Conservation (phyloP, 2,113 vertebrate genomes). For the Gobio gobio region DNA sequence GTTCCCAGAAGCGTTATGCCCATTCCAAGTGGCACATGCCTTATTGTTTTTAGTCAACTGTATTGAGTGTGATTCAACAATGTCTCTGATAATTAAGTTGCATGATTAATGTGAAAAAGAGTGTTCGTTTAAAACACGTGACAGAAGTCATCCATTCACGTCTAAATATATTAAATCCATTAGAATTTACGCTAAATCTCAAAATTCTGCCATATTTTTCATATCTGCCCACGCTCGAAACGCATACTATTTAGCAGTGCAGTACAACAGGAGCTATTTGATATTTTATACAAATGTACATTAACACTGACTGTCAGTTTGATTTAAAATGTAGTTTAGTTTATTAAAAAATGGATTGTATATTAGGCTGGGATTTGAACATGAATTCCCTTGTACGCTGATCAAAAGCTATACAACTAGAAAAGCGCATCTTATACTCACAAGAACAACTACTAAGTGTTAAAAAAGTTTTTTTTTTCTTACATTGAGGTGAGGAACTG, state of each 20-base stretch:
- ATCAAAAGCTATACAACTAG: not conserved
- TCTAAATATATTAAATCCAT: not conserved
- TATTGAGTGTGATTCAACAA: not conserved
- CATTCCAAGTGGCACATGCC: not conserved
- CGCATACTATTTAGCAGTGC: not conserved
- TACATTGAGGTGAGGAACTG: not conserved
- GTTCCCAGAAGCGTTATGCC: not conserved
- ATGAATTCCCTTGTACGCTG: not conserved
- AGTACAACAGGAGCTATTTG: not conserved
- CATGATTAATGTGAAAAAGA: not conserved
- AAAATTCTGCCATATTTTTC: not conserved
- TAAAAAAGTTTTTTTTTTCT: not conserved
- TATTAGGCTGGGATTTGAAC: not conserved
- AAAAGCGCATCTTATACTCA: not conserved
- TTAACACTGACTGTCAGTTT: not conserved
- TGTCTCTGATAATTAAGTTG: not conserved
- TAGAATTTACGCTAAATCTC: not conserved
- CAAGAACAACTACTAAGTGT: not conserved
- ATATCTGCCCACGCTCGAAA: not conserved
- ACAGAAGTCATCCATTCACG: not conserved
- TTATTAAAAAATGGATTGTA: not conserved
- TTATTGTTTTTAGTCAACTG: not conserved
- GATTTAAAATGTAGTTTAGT: not conserved
- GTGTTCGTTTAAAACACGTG: not conserved
- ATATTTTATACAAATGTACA: not conserved